Conservation (phyloP, 2,797 vertebrate species). For the Acestrorhynchus altus region DNA sequence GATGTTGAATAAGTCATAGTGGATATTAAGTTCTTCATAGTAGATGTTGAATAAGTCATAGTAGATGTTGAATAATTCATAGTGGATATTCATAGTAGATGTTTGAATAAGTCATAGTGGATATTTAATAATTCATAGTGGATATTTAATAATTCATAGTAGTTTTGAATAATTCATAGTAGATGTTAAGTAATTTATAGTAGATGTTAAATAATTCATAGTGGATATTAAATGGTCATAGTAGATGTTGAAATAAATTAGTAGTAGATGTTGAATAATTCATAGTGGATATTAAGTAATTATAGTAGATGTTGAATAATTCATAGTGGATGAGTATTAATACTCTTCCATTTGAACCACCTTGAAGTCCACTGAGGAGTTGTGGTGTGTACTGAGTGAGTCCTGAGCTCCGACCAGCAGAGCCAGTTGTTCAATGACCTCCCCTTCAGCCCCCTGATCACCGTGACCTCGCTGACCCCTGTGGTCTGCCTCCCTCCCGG, state of each 20-base stretch:
- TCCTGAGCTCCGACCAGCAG: conserved; percentile 91
- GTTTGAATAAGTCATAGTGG: background rate
- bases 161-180: too few species aligned
- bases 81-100: too few species aligned
- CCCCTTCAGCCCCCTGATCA: conserved; percentile 63
- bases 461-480: background rate
- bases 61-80: background rate
- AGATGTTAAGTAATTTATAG: too few species aligned
- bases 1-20: too few species aligned
- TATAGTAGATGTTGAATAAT: background rate
- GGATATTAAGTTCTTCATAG: too few species aligned
- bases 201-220: background rate
- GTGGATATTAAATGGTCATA: background rate
- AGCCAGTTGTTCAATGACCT: conserved; percentile 90
- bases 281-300: background rate
- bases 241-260: too few species aligned
- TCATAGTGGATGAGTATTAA: background rate
- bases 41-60: background rate
- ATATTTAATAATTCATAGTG: background rate
- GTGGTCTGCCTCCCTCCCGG: conserved; percentile 54
- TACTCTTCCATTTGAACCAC: conserved; percentile 72
- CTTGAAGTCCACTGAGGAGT: conserved; percentile 95
- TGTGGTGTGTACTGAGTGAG: conserved; percentile 91
- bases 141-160: too few species aligned
- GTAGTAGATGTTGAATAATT: background rate